Evolutionary conservation across 2,797 vertebrate species (phyloP).

Genomic region (Galagoides demidoff): DNA sequence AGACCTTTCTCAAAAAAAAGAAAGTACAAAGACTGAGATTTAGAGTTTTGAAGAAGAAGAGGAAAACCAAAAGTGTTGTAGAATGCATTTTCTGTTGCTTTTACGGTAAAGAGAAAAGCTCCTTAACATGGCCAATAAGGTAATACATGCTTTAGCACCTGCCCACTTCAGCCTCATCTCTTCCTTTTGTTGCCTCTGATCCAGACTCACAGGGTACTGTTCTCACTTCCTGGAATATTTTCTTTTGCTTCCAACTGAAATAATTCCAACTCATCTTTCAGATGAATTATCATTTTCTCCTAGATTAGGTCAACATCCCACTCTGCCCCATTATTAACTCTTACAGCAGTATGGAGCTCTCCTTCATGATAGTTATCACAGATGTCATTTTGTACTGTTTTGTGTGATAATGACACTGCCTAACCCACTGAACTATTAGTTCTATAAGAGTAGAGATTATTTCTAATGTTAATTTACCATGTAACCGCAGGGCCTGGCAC

Average conservation of each 20-base stretch:
- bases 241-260: conserved; percentile 16
- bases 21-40: background rate
- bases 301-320: background rate
- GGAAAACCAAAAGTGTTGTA: background rate
- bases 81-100: background rate
- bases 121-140: background rate
- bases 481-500: background rate
- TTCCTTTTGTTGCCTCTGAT: background rate
- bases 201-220: background rate
- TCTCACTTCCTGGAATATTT: conserved; percentile 29
- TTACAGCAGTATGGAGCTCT: background rate
- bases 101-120: background rate
- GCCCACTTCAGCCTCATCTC: background rate
- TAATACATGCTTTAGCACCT: background rate
- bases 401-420: background rate
- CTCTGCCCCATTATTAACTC: background rate
- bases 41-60: background rate
- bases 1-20: background rate
- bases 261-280: conserved; percentile 8
- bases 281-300: background rate
- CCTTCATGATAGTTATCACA: background rate
- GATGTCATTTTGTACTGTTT: conserved; percentile 34
- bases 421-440: background rate
- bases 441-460: background rate
- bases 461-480: background rate